Percentiles rank a stretch among this genome's conserved stretches.
Evolutionary conservation across 1,140 invertebrate species (phyloP).

Genomic region (Drosophila arawakana): DNA sequence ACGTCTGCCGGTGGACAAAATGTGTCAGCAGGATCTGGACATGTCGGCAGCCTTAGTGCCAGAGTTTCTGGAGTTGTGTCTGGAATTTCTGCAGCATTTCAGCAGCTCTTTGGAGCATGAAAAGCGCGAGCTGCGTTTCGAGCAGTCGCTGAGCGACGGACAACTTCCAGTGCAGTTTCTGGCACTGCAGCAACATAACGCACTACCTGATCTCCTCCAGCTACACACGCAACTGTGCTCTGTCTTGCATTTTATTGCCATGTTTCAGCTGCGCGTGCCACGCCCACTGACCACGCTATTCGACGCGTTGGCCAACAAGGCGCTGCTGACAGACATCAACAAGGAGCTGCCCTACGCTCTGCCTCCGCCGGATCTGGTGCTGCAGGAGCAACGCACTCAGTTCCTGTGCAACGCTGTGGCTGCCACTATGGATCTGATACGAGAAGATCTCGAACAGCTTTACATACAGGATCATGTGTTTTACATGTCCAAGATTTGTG

Average conservation of each 20-base stretch:
- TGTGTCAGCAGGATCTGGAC: constrained; percentile 90
- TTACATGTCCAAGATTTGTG: constrained; percentile 90
- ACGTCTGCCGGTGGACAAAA: constrained; percentile 93
- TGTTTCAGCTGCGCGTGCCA: constrained; percentile 90
- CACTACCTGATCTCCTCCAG: constrained; percentile 91
- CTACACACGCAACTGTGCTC: constrained; percentile 91
- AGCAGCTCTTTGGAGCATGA: constrained; percentile 83
- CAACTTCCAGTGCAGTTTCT: constrained; percentile 90
- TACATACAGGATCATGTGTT: constrained; percentile 87
- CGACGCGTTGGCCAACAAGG: constrained; percentile 87
- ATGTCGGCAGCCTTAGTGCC: constrained; percentile 89
- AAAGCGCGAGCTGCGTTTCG: constrained; percentile 86
- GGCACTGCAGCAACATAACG: constrained; percentile 90
- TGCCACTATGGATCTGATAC: constrained; percentile 87
- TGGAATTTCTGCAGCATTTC: constrained; percentile 91
- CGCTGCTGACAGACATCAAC: constrained; percentile 86
- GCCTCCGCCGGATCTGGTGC: constrained; percentile 84
- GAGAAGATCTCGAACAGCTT: constrained; percentile 85
- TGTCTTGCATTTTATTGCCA: constrained; percentile 91
- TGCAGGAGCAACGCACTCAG: constrained; percentile 86
- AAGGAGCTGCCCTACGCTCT: constrained; percentile 83
- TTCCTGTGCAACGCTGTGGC: constrained; percentile 89
- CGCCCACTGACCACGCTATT: constrained; percentile 92
- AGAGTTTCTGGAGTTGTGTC: constrained; percentile 89
- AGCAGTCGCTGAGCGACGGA: constrained; percentile 89